Conservation (phyloP, 2,888 invertebrate species). For the Andrena bucephala region DNA sequence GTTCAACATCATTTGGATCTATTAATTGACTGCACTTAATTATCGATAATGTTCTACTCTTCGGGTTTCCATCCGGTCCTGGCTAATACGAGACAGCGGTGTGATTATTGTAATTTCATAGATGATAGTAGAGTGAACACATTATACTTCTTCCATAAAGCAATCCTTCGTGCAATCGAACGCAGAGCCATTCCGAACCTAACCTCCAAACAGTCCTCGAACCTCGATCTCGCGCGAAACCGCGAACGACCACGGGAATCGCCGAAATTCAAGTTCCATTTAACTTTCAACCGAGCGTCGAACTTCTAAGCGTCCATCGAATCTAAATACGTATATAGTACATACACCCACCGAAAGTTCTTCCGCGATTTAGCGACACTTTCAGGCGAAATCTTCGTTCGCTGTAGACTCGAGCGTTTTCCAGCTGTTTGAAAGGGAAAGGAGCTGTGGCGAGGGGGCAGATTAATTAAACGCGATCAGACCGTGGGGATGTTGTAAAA, state of each 20-base stretch:
- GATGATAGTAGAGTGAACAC: background rate
- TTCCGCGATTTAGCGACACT: constrained; percentile 3
- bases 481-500: constrained; percentile 12
- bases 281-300: constrained; percentile 1
- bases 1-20: too few relatives aligned
- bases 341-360: background rate
- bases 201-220: constrained; percentile 8
- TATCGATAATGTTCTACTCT: too few relatives aligned
- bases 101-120: too few relatives aligned
- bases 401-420: background rate
- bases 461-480: constrained; percentile 29
- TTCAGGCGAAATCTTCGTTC: background rate
- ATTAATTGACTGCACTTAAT: too few relatives aligned
- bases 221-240: constrained; percentile 14
- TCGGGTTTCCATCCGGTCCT: too few relatives aligned
- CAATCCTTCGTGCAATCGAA: constrained; percentile 4
- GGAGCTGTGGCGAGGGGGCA: constrained; percentile 2
- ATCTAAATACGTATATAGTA: background rate
- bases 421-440: background rate
- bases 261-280: constrained; percentile 33
- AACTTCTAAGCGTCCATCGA: background rate
- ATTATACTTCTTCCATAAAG: background rate
- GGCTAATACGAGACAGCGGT: too few relatives aligned
- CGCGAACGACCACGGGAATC: background rate
- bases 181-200: background rate